Conservation (phyloP, 2,797 vertebrate genomes). For the Coluber constrictor region DNA sequence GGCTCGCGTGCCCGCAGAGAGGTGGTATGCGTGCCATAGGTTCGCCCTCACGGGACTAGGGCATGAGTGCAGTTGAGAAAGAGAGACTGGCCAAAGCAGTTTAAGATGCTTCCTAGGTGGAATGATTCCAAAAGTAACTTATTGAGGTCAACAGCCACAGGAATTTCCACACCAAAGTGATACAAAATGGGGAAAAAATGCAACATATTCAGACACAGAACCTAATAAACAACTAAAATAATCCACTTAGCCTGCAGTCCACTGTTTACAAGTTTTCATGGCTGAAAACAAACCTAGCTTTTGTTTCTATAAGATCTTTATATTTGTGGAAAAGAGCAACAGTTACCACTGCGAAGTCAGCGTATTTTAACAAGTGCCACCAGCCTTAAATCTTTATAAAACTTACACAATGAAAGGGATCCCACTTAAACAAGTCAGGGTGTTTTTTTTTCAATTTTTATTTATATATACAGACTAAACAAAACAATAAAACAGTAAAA, state of each 20-base stretch:
- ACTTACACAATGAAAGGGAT: not conserved
- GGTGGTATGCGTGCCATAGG: too few relatives aligned
- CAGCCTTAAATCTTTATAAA: not conserved
- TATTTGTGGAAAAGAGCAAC: not conserved
- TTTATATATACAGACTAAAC: too few relatives aligned
- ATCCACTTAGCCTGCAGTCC: not conserved
- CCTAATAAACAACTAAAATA: not conserved
- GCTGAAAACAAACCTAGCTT: not conserved
- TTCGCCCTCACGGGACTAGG: too few relatives aligned
- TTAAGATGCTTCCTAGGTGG: not conserved
- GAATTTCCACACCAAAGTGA: not conserved
- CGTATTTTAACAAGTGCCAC: not conserved
- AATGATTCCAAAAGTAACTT: not conserved
- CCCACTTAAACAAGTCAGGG: not conserved
- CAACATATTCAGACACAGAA: not conserved
- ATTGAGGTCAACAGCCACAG: not conserved
- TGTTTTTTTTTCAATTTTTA: not conserved
- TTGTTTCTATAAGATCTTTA: not conserved
- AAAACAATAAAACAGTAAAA: too few relatives aligned
- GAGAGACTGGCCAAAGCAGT: not conserved
- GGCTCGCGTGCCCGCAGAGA: too few relatives aligned
- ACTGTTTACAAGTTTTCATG: not conserved
- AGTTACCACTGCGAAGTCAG: not conserved
- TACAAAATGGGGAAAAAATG: not conserved
- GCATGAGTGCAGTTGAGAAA: not conserved